Evolutionary conservation across 2,113 vertebrate genomes (phyloP).

Genomic region (Trichomycterus rosablanca): DNA sequence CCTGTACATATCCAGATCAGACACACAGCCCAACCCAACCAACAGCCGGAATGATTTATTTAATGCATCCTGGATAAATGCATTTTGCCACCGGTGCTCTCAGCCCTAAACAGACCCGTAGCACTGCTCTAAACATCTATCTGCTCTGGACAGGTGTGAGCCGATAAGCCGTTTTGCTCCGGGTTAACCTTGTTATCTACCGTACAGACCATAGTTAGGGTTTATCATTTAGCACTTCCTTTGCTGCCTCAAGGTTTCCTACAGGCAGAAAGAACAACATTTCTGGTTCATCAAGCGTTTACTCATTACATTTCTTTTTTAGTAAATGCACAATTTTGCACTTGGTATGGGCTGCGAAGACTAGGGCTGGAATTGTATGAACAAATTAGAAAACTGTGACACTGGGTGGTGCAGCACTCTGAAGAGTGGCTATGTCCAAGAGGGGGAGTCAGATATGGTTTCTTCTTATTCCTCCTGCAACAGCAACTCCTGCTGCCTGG

Average conservation of each 20-base stretch:
- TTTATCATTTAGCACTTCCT: slow-evolving; percentile 47
- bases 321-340: slow-evolving; percentile 18
- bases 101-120: slow-evolving; percentile 33
- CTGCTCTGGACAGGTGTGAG: slow-evolving; percentile 37
- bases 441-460: no score
- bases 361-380: not conserved
- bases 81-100: slow-evolving; percentile 32
- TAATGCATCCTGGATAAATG: slow-evolving; percentile 29
- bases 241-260: slow-evolving; percentile 34
- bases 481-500: no score
- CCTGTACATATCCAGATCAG: slow-evolving; percentile 26
- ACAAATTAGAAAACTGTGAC: no score
- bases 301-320: slow-evolving; percentile 33
- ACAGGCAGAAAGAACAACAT: slow-evolving; percentile 27
- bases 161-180: slow-evolving; percentile 45
- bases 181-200: slow-evolving; percentile 46
- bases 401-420: no score
- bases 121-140: slow-evolving; percentile 35
- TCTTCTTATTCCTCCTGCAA: no score
- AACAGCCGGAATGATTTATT: slow-evolving; percentile 40
- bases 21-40: slow-evolving; percentile 1
- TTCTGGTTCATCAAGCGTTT: slow-evolving; percentile 34
- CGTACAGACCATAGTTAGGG: slow-evolving; percentile 34
- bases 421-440: no score
- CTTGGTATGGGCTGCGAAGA: not conserved